These are phyloP conservation scores for Eilema depressum DNA, from an alignment of 2,888 invertebrate species.

Conservation along the genomic window DNA sequence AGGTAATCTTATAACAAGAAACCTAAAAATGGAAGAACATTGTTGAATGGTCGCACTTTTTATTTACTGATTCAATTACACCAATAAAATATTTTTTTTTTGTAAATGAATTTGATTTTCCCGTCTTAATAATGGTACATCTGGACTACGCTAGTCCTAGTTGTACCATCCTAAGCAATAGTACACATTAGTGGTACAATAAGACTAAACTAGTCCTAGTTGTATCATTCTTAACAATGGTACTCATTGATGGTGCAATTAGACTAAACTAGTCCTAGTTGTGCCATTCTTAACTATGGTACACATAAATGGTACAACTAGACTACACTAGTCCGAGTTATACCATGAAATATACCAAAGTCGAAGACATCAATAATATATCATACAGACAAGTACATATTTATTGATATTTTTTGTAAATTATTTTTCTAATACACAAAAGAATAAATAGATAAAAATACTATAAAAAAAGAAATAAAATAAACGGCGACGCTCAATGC, in stretches of 20 bases:
- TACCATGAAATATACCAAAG: no score
- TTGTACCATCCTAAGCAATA: no score
- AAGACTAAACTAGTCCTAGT: no score
- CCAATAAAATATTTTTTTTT: no score
- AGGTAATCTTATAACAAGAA: not conserved
- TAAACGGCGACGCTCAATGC: no score
- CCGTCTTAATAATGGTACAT: no score
- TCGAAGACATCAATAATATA: no score
- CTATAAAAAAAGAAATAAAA: not conserved
- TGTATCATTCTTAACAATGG: no score
- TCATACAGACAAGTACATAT: no score
- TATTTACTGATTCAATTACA: not conserved
- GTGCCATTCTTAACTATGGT: not conserved
- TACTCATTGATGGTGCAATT: not conserved
- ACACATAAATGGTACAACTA: not conserved
- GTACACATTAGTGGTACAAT: no score
- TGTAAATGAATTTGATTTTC: no score
- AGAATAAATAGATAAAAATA: not conserved
- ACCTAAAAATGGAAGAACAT: not conserved
- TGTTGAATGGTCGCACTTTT: not conserved
- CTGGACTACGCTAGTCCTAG: no score
- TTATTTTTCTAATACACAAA: not conserved
- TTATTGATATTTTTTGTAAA: not conserved
- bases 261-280: not conserved
- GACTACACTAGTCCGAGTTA: not conserved